These are phyloP conservation scores for Lydus trimaculatus DNA, from an alignment of 2,888 invertebrate species.

Conservation along the genomic window DNA sequence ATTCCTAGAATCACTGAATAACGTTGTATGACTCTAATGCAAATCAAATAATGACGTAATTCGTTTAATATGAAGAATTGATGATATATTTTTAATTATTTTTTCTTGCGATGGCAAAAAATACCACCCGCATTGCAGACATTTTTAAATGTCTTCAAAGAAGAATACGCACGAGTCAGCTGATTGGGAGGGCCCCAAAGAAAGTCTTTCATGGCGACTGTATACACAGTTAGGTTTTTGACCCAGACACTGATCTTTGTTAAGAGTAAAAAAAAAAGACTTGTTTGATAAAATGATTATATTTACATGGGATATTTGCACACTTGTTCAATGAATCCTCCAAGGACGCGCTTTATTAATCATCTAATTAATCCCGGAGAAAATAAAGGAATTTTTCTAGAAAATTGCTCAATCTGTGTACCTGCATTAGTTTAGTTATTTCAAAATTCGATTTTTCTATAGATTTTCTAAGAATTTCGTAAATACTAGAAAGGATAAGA, in stretches of 20 bases:
- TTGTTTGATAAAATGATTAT: slow-evolving; percentile 20
- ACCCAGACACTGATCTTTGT: slow-evolving; percentile 29
- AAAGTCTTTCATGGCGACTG: slow-evolving; percentile 25
- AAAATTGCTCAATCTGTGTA: too few species aligned
- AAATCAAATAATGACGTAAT: not conserved
- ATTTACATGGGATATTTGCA: slow-evolving; percentile 7
- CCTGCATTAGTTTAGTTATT: not conserved
- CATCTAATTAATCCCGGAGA: not conserved
- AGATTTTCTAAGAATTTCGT: not conserved
- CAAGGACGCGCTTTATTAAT: not conserved
- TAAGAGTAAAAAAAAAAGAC: slow-evolving; percentile 17
- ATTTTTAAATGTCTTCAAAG: slow-evolving; percentile 40
- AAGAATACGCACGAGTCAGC: slow-evolving; percentile 35
- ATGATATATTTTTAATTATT: not conserved
- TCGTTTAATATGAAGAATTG: not conserved
- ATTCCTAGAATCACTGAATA: not conserved
- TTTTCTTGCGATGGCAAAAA: not conserved
- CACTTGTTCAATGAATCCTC: slow-evolving; percentile 4
- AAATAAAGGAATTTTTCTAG: not conserved
- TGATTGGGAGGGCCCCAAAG: slow-evolving; percentile 33
- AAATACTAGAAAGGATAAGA: not conserved
- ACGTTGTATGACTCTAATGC: not conserved
- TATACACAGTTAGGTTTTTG: slow-evolving; percentile 32
- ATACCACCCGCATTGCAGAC: slow-evolving; percentile 40
- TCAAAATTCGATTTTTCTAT: not conserved